Base-by-base conservation (phyloP, 2,113 vertebrate species). In the Corydoras maculifer region DNA sequence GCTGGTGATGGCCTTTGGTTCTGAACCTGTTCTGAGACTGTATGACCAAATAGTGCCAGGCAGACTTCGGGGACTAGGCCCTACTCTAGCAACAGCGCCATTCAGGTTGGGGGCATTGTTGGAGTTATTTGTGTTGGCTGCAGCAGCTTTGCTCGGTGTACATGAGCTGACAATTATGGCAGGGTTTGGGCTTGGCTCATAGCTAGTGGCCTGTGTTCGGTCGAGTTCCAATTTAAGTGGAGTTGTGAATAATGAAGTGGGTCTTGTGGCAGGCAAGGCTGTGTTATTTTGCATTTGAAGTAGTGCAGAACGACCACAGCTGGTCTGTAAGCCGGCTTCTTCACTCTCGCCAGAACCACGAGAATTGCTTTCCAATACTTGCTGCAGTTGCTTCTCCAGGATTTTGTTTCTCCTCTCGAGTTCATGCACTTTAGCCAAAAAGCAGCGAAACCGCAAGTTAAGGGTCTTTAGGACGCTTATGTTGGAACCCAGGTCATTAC, bases 401-500 rank as follows among this genome's bases (percentile, higher is more conserved):
- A 93, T 92, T 85, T 93, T 94, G 84, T 98, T 98, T 54, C 95
- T 88, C 68, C 96, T 91, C 87, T 98, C 96, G 74, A 98, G 79
- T 72, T 98, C 95, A 30, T 98, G 96, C 69, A 98, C 96, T 82
- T 98, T 98, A 30, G 96, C 96, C 84, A 98, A 80, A 85, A 98
- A 98, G 86, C 96, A 98, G 58, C 95, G 88, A 85, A 98, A 98
- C 3, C 96, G 88, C 74, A 98, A 86, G 74, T 98, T 98, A 62
- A 98, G 92, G 4, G 94, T 95, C 86, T 98, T 98, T 30, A 98
- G 91, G 73, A 97, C 93, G 75, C 90, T 93, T 86, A 98, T 98
- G 89, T 98, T 98, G 84, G 95, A 98, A 60, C 96, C 96, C 83
- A 97, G 82, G 90, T 98, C 96, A 79, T 97, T 98, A 69, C 96